Evolutionary conservation across 2,888 invertebrate genomes (phyloP).

Genomic region (Nemotelus nigrinus): DNA sequence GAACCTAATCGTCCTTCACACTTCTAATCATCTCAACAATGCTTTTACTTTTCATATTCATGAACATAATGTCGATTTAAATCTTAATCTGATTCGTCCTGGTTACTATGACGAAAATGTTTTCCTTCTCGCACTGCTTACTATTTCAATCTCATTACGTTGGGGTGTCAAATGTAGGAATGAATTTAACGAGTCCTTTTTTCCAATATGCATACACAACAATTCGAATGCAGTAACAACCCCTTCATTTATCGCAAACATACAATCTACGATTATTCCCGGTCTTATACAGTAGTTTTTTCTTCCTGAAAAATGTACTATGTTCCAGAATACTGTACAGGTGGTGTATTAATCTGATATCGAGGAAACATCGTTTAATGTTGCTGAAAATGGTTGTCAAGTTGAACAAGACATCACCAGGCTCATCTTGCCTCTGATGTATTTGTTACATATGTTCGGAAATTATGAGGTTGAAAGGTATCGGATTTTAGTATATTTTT

Average conservation of each 20-base stretch:
- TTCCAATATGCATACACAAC: not conserved
- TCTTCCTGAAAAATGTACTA: too few species aligned
- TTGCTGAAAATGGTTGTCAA: conserved; percentile 9
- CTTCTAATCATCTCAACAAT: not conserved
- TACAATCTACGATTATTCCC: not conserved
- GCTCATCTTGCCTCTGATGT: not conserved
- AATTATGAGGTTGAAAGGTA: not conserved
- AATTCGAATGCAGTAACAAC: not conserved
- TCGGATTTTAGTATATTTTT: not conserved
- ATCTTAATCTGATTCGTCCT: conserved; percentile 2
- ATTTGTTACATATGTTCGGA: conserved; percentile 1
- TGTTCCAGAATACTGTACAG: too few species aligned
- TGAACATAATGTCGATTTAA: not conserved
- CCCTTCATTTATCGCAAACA: conserved; percentile 2
- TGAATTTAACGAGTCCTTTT: not conserved
- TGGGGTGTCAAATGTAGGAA: not conserved
- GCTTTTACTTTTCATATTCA: too few species aligned
- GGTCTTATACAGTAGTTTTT: too few species aligned
- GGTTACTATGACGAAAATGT: not conserved
- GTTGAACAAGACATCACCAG: not conserved
- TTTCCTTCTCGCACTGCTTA: not conserved
- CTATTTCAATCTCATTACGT: not conserved
- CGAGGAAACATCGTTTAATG: not conserved
- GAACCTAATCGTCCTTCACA: conserved; percentile 1
- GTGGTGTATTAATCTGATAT: too few species aligned